Evolutionary conservation across 1,140 invertebrate genomes (phyloP).

Genomic region (Epicauta chinensis): DNA sequence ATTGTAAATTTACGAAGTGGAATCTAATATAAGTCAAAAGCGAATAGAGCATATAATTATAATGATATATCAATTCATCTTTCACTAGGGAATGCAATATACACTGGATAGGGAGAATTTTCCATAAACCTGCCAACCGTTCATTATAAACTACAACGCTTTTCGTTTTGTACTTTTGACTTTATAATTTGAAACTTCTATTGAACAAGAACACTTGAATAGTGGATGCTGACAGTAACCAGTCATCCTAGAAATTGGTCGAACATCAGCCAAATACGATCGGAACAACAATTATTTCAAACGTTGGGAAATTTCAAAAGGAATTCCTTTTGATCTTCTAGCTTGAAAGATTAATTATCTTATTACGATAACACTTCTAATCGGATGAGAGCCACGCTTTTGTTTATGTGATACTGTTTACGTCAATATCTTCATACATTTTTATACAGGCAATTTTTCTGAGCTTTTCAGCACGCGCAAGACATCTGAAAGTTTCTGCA

Average conservation of each 20-base stretch:
- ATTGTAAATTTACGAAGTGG: not conserved
- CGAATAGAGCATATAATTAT: conserved; percentile 9
- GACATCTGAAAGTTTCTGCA: too few species aligned
- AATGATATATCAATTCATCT: conserved; percentile 11
- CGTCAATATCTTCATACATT: too few species aligned
- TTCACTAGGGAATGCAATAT: conserved; percentile 11
- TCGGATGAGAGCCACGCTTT: too few species aligned
- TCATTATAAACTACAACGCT: conserved; percentile 1
- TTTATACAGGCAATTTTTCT: too few species aligned
- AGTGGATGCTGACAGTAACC: not conserved
- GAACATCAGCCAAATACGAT: too few species aligned
- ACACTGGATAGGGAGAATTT: not conserved
- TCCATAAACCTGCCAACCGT: conserved; percentile 8
- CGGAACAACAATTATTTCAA: too few species aligned
- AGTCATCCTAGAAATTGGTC: conserved; percentile 8
- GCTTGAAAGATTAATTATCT: too few species aligned
- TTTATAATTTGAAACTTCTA: conserved; percentile 8
- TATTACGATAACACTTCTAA: too few species aligned
- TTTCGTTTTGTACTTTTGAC: conserved; percentile 7
- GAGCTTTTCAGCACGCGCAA: too few species aligned
- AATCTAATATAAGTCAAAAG: conserved; percentile 9
- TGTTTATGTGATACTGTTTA: too few species aligned
- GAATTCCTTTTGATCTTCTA: too few species aligned
- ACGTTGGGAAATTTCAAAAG: too few species aligned
- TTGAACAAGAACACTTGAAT: conserved; percentile 1